These are phyloP conservation scores for Bombus turneri DNA, from an alignment of 1,140 invertebrate species.

Conservation along the genomic window DNA sequence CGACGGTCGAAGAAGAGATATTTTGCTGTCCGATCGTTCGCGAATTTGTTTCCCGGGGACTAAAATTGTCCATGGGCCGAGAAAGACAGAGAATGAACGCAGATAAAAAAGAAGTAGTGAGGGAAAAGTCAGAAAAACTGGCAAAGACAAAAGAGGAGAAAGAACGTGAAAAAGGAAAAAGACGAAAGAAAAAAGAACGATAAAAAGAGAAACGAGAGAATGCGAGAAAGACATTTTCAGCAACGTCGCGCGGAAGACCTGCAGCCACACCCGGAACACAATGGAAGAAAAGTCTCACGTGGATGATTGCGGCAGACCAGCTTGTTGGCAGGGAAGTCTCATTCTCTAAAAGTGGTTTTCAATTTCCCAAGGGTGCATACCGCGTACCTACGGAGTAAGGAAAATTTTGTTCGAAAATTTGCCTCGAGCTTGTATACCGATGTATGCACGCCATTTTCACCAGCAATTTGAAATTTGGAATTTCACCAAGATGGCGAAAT, in stretches of 20 bases:
- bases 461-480: not conserved
- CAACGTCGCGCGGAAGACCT: slow-evolving; percentile 77
- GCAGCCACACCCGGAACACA: slow-evolving; percentile 76
- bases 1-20: slow-evolving; percentile 24
- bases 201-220: slow-evolving; percentile 54
- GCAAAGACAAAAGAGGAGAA: not conserved
- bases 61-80: slow-evolving; percentile 47
- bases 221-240: slow-evolving; percentile 78
- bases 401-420: slow-evolving; percentile 50
- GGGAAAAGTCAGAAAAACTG: slow-evolving; percentile 5
- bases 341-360: slow-evolving; percentile 82
- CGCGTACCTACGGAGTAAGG: slow-evolving; percentile 44
- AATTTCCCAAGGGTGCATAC: slow-evolving; percentile 81
- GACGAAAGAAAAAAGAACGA: slow-evolving; percentile 12
- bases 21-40: slow-evolving; percentile 12
- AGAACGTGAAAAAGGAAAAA: not conserved
- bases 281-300: slow-evolving; percentile 77
- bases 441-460: slow-evolving; percentile 23
- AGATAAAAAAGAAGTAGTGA: not conserved
- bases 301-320: slow-evolving; percentile 82
- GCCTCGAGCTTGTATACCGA: slow-evolving; percentile 44
- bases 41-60: slow-evolving; percentile 37
- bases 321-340: slow-evolving; percentile 83
- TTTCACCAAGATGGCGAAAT: not conserved
- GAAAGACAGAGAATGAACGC: slow-evolving; percentile 14